Percentiles rank a stretch among this genome's conserved stretches.
Conservation (phyloP, 1,140 invertebrate species). For the Antheraea mylitta region DNA sequence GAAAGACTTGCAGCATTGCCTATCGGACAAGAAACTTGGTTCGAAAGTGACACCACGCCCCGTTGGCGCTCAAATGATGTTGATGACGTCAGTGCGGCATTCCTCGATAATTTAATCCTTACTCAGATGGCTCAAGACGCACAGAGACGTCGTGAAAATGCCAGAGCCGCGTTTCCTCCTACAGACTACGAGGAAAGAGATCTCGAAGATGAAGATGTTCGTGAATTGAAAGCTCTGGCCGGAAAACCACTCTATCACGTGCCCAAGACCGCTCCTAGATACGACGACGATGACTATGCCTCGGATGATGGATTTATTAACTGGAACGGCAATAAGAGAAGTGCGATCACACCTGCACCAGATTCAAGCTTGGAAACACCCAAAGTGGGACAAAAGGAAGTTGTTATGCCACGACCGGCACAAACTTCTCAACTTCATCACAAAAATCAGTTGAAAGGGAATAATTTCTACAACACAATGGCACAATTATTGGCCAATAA, state of each 20-base stretch:
- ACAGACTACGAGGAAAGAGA: constrained; percentile 74
- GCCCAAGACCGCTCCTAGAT: constrained; percentile 64
- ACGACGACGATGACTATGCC: constrained; percentile 67
- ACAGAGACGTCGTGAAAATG: constrained; percentile 64
- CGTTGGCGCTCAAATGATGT: constrained; percentile 67
- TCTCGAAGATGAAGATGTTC: constrained; percentile 81
- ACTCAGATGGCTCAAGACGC: constrained; percentile 82
- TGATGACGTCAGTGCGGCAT: constrained; percentile 81
- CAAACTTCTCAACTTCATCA: constrained; percentile 46
- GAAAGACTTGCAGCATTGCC: constrained; percentile 78
- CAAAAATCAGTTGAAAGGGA: constrained; percentile 41
- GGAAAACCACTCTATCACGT: constrained; percentile 74
- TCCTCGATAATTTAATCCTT: constrained; percentile 81
- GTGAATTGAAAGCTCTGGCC: constrained; percentile 80
- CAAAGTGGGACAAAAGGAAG: constrained; percentile 80
- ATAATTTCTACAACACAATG: constrained; percentile 72
- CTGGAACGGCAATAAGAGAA: constrained; percentile 76
- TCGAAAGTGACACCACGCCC: constrained; percentile 74
- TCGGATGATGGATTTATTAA: constrained; percentile 74
- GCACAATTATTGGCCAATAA: constrained; percentile 67
- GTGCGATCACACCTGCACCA: constrained; percentile 29
- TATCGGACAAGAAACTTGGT: constrained; percentile 82
- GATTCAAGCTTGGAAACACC: constrained; percentile 14
- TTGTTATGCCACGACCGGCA: constrained; percentile 80
- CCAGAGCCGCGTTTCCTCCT: constrained; percentile 53